Evolutionary conservation across 2,113 vertebrate genomes (phyloP).

Genomic region (Nematolebias whitei): DNA sequence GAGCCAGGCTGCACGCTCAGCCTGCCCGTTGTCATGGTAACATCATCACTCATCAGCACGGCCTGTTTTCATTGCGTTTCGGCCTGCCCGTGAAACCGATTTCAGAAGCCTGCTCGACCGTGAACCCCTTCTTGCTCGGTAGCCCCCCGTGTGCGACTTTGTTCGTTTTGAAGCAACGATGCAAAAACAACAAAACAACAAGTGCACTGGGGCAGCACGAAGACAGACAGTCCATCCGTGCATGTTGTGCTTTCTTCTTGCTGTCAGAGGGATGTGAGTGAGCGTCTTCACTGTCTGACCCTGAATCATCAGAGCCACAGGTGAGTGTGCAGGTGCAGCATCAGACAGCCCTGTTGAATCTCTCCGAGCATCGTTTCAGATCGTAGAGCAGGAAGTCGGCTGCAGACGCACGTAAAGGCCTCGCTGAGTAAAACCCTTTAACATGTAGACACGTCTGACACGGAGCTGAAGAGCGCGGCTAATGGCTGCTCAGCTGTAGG

Average conservation of each 20-base stretch:
- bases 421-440: slow-evolving; percentile 48
- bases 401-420: slow-evolving; percentile 37
- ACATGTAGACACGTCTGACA: slow-evolving; percentile 53
- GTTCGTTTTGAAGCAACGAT: slow-evolving; percentile 45
- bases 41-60: slow-evolving; percentile 84
- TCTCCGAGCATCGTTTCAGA: not conserved
- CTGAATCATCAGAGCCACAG: slow-evolving; percentile 23
- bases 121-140: slow-evolving; percentile 57
- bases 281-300: slow-evolving; percentile 17
- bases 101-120: slow-evolving; percentile 70
- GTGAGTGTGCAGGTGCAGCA: slow-evolving; percentile 9
- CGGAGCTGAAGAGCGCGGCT: slow-evolving; percentile 40
- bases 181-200: slow-evolving; percentile 21
- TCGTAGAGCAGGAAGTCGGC: slow-evolving; percentile 7
- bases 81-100: slow-evolving; percentile 79
- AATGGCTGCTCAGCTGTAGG: slow-evolving; percentile 50
- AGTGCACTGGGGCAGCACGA: slow-evolving; percentile 15
- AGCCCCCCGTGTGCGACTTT: slow-evolving; percentile 52
- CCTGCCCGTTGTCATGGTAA: slow-evolving; percentile 95
- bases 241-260: slow-evolving; percentile 33
- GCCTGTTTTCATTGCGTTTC: slow-evolving; percentile 90
- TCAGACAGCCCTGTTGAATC: not conserved
- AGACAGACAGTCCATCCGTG: slow-evolving; percentile 26
- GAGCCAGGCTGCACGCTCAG: slow-evolving; percentile 76
- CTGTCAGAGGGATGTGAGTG: slow-evolving; percentile 28